These are phyloP conservation scores for Danaus plexippus DNA, from an alignment of 1,140 invertebrate species.

Conservation along the genomic window DNA sequence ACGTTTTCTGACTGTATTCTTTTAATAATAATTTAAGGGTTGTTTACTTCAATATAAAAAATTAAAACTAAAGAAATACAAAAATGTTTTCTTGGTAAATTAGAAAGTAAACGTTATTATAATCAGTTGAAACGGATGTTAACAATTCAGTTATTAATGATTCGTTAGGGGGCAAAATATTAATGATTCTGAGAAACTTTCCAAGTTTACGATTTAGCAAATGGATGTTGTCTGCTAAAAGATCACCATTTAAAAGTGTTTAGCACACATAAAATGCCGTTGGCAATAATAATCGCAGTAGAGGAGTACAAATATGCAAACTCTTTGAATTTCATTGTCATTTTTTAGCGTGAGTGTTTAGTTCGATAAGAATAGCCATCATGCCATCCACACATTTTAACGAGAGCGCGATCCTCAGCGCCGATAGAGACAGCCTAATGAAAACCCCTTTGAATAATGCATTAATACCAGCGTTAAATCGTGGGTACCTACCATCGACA, in stretches of 20 bases:
- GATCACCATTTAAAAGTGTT: constrained; percentile 16
- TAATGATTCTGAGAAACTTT: constrained; percentile 1
- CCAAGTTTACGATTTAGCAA: constrained; percentile 9
- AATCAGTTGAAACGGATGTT: no score
- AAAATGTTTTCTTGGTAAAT: no score
- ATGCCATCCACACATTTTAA: constrained; percentile 70
- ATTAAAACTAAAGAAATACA: no score
- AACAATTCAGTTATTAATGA: no score
- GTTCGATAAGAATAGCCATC: constrained; percentile 60
- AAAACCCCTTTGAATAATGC: constrained; percentile 70
- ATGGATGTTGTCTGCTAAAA: constrained; percentile 10
- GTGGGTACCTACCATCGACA: constrained; percentile 64
- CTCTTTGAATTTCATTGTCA: constrained; percentile 28
- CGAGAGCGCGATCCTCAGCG: constrained; percentile 61
- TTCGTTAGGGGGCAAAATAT: no score
- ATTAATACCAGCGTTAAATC: constrained; percentile 71
- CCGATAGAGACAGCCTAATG: constrained; percentile 67
- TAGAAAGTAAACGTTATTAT: no score
- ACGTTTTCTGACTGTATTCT: constrained; percentile 6
- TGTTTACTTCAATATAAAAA: no score
- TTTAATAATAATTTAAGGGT: no score
- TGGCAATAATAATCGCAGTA: constrained; percentile 7
- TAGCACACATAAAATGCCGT: constrained; percentile 11
- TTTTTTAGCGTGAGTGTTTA: constrained; percentile 38
- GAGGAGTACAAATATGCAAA: constrained; percentile 17